These are phyloP conservation scores for Reticulitermes speratus DNA, from an alignment of 1,140 invertebrate species.

Conservation along the genomic window DNA sequence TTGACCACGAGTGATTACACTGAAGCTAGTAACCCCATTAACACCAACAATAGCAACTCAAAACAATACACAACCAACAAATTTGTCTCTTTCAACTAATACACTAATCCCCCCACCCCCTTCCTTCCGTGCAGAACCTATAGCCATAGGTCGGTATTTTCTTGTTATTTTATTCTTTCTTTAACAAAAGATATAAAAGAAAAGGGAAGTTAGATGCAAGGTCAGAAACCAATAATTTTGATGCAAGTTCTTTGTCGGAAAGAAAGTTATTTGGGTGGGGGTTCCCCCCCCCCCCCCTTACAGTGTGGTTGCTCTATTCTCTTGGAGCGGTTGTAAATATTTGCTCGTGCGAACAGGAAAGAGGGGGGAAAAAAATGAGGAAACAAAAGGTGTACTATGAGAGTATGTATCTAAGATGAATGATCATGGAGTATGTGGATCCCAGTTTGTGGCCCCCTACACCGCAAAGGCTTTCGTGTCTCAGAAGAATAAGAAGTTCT, in stretches of 20 bases:
- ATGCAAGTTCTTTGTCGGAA: slow-evolving; percentile 23
- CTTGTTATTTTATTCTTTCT: not conserved
- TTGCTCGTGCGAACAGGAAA: not conserved
- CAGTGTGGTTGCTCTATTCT: not conserved
- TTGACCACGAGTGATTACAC: not conserved
- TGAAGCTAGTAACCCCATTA: not conserved
- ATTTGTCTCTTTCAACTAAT: slow-evolving; percentile 8
- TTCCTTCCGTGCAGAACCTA: not conserved
- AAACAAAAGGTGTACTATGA: not conserved
- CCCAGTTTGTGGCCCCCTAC: not conserved
- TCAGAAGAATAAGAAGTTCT: not conserved
- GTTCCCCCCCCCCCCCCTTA: not conserved
- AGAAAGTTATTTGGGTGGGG: not conserved
- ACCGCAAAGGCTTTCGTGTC: not conserved
- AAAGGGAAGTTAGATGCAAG: not conserved
- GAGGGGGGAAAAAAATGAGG: not conserved
- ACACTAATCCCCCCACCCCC: not conserved
- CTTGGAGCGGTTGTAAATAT: slow-evolving; percentile 14
- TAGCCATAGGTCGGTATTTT: not conserved
- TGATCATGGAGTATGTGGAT: not conserved
- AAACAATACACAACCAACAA: not conserved
- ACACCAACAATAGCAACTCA: not conserved
- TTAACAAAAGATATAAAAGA: not conserved
- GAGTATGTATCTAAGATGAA: not conserved
- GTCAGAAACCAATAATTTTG: slow-evolving; percentile 25